A percentile compares a stretch with the other conserved stretches of the same genome.
phyloP scores from a whole-genome alignment of 1,140 invertebrate species.

The Mycetomoellerius zeteki region DNA sequence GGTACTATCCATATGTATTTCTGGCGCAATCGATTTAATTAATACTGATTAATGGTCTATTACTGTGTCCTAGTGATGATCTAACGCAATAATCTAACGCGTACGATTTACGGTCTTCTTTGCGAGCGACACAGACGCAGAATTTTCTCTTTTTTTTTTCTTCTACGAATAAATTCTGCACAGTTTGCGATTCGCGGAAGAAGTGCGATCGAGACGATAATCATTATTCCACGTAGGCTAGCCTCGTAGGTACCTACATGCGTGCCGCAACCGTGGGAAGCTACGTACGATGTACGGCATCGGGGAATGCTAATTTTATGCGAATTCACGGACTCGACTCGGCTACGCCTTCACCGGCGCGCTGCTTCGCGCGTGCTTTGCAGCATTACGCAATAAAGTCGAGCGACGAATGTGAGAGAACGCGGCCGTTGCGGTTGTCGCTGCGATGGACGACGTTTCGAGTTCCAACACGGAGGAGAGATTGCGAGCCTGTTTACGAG shows the following conservation, averaged over 20 bases:
- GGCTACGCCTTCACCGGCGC: constrained; percentile 36
- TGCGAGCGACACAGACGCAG: background rate
- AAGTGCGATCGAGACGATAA: constrained; percentile 55
- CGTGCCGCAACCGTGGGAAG: constrained; percentile 72
- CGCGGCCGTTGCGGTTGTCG: constrained; percentile 36
- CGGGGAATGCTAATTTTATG: constrained; percentile 80
- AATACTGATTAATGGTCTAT: constrained; percentile 40
- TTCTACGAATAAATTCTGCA: background rate
- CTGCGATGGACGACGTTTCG: constrained; percentile 56
- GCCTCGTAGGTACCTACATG: constrained; percentile 40
- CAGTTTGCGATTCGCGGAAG: constrained; percentile 49
- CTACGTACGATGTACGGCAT: constrained; percentile 31
- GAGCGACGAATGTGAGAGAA: constrained; percentile 73
- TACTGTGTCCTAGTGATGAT: background rate
- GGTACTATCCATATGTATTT: background rate
- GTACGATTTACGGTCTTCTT: background rate
- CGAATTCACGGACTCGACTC: constrained; percentile 64
- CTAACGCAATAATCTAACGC: too few species aligned
- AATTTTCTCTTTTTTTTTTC: background rate
- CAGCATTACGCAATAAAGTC: constrained; percentile 74
- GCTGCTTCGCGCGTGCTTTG: constrained; percentile 37
- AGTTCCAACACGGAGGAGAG: constrained; percentile 8
- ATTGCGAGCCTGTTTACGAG: constrained; percentile 27
- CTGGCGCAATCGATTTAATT: constrained; percentile 52
- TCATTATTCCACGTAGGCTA: constrained; percentile 75